Evolutionary conservation across 2,797 vertebrate genomes (phyloP), one percentile per base, ranked within the genome.

Genomic region (Poeciliopsis paucimaculata): DNA sequence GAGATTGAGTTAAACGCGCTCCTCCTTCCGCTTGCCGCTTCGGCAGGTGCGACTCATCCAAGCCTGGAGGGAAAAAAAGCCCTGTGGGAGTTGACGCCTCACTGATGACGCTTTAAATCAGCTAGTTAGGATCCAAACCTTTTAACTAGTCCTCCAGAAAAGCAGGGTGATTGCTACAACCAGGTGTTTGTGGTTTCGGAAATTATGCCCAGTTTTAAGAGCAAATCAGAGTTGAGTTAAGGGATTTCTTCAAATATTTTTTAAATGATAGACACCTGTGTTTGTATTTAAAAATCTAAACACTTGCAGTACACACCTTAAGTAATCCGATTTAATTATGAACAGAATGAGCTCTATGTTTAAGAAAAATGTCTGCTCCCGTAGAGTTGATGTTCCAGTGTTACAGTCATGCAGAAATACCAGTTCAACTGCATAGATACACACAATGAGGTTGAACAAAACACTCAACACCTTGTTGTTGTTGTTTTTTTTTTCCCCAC

Each of bases 31-130:
- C 78, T 84, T 84, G 34, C 26, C 49, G 75, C 10, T 84, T 82
- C 94, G 91, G 84, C 94, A 93, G 86, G 88, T 93, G 87, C 77
- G 85, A 78, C 84, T 89, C 75, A 88, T 79, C 77, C 68, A 8
- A 34, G 34, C 74, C 12, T 0, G 10, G 18, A 8, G 45, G 75
- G 71, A 43, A 23, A 51, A 51, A 76, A 80, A 81, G 89, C 87
- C 84, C 86, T 12, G 0, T 76, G 88, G 89, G 91, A 90, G 92
- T 88, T 80, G 85, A 87, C 90, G 71, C 51, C 66, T 85, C 68
- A 51, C 7, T 79, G 47, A 20, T 86, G 89, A 84, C 87, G 77
- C 80, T 84, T 82, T 26, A 68, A 68, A 18, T 41, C 20, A 76
- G 36, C 55, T 41, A 28, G 26, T 75, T 36, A 68, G 5, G 3